Evolutionary conservation across 1,140 invertebrate species (phyloP).

Genomic region (Megathymus violae): DNA sequence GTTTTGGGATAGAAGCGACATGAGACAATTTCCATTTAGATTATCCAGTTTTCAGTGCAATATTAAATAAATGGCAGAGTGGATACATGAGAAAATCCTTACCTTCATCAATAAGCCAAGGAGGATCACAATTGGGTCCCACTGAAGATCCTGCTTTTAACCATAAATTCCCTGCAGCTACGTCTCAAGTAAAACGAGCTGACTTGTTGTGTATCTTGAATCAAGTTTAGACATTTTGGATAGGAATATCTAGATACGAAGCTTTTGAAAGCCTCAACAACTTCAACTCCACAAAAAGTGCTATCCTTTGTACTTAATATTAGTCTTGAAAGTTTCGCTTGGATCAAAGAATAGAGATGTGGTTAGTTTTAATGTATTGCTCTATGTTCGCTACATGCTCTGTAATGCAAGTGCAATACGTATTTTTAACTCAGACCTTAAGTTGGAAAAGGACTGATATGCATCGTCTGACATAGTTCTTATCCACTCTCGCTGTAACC

Average conservation of each 20-base stretch:
- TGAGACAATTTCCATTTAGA: conserved; percentile 6
- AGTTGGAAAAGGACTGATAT: neutral
- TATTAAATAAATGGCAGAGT: conserved; percentile 2
- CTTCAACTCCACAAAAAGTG: too few species aligned
- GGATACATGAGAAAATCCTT: neutral
- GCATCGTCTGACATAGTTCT: neutral
- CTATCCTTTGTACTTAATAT: neutral
- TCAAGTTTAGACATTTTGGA: neutral
- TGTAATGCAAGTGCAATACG: neutral
- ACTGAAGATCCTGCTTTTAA: neutral
- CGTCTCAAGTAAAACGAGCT: neutral
- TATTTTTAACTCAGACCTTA: neutral
- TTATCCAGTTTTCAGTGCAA: neutral
- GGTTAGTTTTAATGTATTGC: conserved; percentile 8
- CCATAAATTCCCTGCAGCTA: neutral
- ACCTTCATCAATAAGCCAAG: neutral
- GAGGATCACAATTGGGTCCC: conserved; percentile 1
- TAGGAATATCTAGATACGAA: neutral
- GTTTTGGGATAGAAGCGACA: neutral
- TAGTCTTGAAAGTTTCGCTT: conserved; percentile 30
- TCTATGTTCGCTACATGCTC: neutral
- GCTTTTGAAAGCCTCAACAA: neutral
- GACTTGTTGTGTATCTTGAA: neutral
- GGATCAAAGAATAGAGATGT: conserved; percentile 13
- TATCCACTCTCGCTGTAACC: neutral